Conservation (phyloP, 2,113 vertebrate genomes). For the Puffinus mauretanicus region DNA sequence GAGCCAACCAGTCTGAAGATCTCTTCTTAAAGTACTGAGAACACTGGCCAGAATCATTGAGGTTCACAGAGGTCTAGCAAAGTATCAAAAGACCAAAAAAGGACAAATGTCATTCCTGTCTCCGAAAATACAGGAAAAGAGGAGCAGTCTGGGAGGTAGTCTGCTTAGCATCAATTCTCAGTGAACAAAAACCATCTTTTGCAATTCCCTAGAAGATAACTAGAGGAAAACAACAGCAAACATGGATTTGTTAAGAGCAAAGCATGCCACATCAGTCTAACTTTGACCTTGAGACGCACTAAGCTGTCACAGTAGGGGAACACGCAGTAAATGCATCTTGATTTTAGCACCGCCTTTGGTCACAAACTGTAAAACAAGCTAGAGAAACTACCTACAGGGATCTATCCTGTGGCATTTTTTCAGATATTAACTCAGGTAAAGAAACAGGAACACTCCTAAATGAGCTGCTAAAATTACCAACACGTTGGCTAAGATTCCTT, state of each 20-base stretch:
- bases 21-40: background rate
- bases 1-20: background rate
- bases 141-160: background rate
- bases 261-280: background rate
- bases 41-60: background rate
- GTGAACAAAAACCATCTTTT: background rate
- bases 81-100: background rate
- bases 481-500: background rate
- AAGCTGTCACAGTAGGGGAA: background rate
- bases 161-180: background rate
- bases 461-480: background rate
- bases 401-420: background rate
- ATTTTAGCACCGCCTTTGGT: background rate
- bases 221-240: background rate
- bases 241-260: background rate
- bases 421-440: background rate
- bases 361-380: background rate
- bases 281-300: background rate
- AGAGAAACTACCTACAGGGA: background rate
- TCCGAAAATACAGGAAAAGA: background rate
- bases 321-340: background rate
- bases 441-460: background rate
- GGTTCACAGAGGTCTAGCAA: background rate
- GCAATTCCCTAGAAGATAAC: background rate
- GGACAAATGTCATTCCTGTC: background rate